These are phyloP conservation scores for Plemyria rubiginata DNA, from an alignment of 2,888 invertebrate genomes.

Conservation along the genomic window DNA sequence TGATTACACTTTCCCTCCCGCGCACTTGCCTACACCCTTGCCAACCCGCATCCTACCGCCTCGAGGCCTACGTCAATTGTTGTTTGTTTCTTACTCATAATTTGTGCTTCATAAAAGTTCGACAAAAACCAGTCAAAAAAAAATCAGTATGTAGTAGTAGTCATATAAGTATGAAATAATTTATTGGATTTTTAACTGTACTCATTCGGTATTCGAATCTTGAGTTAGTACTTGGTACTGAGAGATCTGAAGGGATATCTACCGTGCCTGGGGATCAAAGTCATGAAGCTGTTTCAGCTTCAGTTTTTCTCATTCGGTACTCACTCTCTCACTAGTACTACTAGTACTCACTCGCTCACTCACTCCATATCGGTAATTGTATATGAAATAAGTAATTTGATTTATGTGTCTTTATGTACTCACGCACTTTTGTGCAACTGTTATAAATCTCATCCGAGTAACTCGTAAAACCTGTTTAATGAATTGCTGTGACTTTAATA, in stretches of 20 bases:
- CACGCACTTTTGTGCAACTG: conserved; percentile 16
- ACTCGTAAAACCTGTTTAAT: conserved; percentile 67
- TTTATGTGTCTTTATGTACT: conserved; percentile 12
- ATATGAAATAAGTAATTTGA: conserved; percentile 43
- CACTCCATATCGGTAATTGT: conserved; percentile 52
- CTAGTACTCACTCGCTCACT: no score
- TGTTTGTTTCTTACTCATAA: conserved; percentile 83
- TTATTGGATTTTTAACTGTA: no score
- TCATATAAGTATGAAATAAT: no score
- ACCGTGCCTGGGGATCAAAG: no score
- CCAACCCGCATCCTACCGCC: conserved; percentile 54
- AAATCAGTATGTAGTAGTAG: conserved; percentile 28
- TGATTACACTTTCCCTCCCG: conserved; percentile 73
- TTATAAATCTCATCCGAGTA: conserved; percentile 65
- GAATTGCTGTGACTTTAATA: conserved; percentile 69
- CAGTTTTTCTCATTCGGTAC: no score
- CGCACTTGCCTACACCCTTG: conserved; percentile 44
- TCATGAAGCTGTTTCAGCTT: no score
- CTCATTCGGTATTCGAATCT: no score
- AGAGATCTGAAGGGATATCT: no score
- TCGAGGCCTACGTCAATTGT: conserved; percentile 76
- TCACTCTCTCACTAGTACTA: no score
- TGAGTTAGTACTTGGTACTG: no score
- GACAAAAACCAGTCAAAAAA: conserved; percentile 75
- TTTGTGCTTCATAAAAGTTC: conserved; percentile 79